phyloP scores from a whole-genome alignment of 2,113 vertebrate genomes.

The Erythrocebus patas region DNA sequence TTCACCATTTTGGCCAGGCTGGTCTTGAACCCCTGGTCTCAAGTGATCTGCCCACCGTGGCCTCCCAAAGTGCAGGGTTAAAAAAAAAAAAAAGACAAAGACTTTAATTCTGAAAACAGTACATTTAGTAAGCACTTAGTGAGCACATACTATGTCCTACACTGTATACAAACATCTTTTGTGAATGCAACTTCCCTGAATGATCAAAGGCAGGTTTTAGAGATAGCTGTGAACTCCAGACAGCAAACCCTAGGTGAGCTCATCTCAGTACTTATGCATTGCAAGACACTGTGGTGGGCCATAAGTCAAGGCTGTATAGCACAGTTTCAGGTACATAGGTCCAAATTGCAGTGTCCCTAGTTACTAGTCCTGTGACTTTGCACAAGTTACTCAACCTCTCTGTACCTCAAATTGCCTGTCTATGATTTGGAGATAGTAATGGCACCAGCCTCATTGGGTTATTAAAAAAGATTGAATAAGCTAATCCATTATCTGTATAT shows the following conservation, averaged over 20 bases:
- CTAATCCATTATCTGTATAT: background rate
- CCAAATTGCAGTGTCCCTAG: background rate
- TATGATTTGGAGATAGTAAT: background rate
- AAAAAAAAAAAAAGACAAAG: background rate
- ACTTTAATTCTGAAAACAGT: background rate
- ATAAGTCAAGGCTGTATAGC: fast-evolving
- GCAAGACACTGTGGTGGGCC: too few species aligned
- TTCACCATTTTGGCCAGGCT: too few species aligned
- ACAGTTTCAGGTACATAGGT: background rate
- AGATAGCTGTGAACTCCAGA: background rate
- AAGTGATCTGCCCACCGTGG: too few species aligned
- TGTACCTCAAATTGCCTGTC: background rate
- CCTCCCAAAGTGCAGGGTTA: too few species aligned
- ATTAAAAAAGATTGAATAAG: background rate
- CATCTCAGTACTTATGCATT: too few species aligned
- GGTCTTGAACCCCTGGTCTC: too few species aligned
- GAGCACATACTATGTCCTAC: background rate
- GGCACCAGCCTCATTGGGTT: background rate
- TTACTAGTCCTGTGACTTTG: background rate
- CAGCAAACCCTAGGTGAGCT: background rate
- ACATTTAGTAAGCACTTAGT: background rate
- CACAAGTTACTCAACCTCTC: background rate
- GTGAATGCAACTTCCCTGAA: background rate
- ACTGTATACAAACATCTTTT: background rate
- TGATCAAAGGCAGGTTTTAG: background rate